phyloP scores from a whole-genome alignment of 2,888 invertebrate species.

The Drosophila mimica region DNA sequence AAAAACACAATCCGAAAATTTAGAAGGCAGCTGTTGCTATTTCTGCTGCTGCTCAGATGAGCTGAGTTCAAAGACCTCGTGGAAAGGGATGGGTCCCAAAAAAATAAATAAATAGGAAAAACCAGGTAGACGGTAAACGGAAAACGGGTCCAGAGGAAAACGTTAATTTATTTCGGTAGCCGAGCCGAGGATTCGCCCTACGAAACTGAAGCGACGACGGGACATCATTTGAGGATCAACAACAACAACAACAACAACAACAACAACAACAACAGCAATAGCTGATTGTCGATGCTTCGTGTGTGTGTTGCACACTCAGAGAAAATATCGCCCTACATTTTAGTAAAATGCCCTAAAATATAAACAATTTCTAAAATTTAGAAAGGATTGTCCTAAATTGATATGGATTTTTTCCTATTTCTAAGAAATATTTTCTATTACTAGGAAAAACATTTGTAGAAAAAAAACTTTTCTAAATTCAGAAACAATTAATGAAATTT shows the following conservation, averaged over 20 bases:
- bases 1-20: conserved; percentile 10
- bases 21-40: conserved; percentile 53
- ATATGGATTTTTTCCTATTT: background rate
- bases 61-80: conserved; percentile 70
- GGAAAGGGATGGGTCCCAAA: conserved; percentile 4
- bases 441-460: background rate
- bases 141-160: conserved; percentile 28
- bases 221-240: conserved; percentile 68
- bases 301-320: conserved; percentile 25
- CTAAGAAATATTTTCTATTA: background rate
- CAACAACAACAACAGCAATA: conserved; percentile 24
- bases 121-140: conserved; percentile 19
- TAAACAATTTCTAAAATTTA: background rate
- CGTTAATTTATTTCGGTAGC: conserved; percentile 26
- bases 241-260: conserved; percentile 15
- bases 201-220: conserved; percentile 54
- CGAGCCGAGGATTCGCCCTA: conserved; percentile 48
- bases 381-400: background rate
- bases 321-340: no score
- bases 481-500: background rate
- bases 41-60: conserved; percentile 39
- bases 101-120: background rate
- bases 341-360: no score
- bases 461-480: background rate
- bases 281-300: conserved; percentile 52